Evolutionary conservation across 2,888 invertebrate species (phyloP), one percentile per base, ranked within the genome.

Genomic region (Drosophila prolongata): DNA sequence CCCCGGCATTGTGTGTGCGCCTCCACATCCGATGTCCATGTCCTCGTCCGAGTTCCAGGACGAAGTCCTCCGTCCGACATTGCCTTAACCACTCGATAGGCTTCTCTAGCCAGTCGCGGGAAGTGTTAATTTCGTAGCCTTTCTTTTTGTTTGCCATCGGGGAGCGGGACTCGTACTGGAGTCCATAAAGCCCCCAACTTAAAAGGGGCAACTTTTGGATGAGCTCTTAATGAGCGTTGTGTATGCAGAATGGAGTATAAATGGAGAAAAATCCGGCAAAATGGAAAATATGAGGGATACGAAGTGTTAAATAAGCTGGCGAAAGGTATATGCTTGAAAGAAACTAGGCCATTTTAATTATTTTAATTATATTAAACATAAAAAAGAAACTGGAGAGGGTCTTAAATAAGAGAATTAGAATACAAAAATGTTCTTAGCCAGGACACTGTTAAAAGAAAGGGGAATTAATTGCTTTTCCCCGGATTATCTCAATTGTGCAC

Each of bases 51-150:
- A 65, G 50, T 38, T 34, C 52, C 57, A 57, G 60, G 68, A 44
- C 66, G 53, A 46, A 47, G 68, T 68, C 65, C 60, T 46, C 53
- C 60, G 43, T 57, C 62, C 69, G 55, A 64, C 78, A 67, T 74
- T 77, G 82, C 82, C 82, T 77, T 78, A 65, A 82, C 86, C 79
- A 66, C 65, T 82, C 86, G 77, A 81, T 87, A 72, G 82, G 76
- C 79, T 68, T 59, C 80, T 37, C 70, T 56, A 73, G 62, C 67
- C 72, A 77, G 47, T 65, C 60, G 76, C 64, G 79, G 83, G 83
- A 83, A 87, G 83, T 83, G 83, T 83, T 87, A 83, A 83, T 83
- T 87, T 83, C 57, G 80, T 76, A 82, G 83, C 82, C 83, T 72
- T 73, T 77, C 81, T 76, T 74, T 76, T 82, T 83, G 88, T 87